Base-by-base conservation (phyloP, 2,888 invertebrate genomes). In the Anticlea derivata region DNA sequence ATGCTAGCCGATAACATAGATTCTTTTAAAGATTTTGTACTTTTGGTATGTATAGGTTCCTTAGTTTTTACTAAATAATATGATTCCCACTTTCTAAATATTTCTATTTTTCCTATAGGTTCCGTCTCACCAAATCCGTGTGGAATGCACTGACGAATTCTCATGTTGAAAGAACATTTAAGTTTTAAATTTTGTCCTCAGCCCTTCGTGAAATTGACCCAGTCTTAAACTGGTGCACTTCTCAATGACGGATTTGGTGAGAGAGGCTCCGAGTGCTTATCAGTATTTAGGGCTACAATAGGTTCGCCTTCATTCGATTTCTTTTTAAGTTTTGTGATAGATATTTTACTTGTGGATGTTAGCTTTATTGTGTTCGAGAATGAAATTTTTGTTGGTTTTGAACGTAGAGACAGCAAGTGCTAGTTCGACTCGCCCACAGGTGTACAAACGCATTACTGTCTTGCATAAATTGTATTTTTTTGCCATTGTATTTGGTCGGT, bases 401-500 rank as follows among this genome's bases (percentile, higher is more conserved):
- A 22, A 24, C 7, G 30, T 45, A 6, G 38, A 8, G 8, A 23
- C 11, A 23, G 37, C 8, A 8, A 27, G n/a, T n/a, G n/a, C n/a
- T n/a, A n/a, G n/a, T n/a, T n/a, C n/a, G n/a, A n/a, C n/a, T n/a
- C n/a, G n/a, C n/a, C n/a, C n/a, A n/a, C n/a, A n/a, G n/a, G n/a
- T n/a, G n/a, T n/a, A n/a, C n/a, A n/a, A n/a, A n/a, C n/a, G n/a
- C n/a, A n/a, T n/a, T n/a, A 3, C 44, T 17, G 20, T 34, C 10
- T 1, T 13, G 6, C 26, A 27, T 13, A 24, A 26, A 34, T 39
- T 10, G n/a, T 13, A 79, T 78, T 81, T 86, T 81, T 86, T 87
- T 87, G 88, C 88, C 87, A 88, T 88, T 86, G 83, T 84, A 81
- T 81, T n/a, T 83, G 81, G 76, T 82, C 61, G 75, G 63, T 83